phyloP scores from a whole-genome alignment of 2,113 vertebrate species.

The Planiliza haematocheilus region DNA sequence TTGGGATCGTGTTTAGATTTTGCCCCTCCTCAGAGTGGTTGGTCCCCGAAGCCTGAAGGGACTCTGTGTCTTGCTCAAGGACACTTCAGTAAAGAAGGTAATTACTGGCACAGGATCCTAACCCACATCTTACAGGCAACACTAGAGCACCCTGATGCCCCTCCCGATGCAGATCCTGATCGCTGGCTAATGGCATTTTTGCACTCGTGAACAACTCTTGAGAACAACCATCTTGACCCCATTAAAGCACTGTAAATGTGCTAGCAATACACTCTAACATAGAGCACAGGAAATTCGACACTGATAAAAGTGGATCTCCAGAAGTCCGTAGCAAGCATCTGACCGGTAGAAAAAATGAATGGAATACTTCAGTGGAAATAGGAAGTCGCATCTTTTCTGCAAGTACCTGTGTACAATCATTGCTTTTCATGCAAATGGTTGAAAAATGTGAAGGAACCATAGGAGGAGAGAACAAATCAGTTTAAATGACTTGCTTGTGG shows the following conservation, averaged over 20 bases:
- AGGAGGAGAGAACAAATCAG: conserved; percentile 23
- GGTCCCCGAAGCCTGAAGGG: conserved; percentile 13
- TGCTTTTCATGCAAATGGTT: conserved; percentile 48
- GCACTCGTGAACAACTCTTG: conserved; percentile 39
- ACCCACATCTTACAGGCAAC: background rate
- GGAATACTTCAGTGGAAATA: conserved; percentile 67
- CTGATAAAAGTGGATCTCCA: conserved; percentile 81
- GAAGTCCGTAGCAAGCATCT: conserved; percentile 50
- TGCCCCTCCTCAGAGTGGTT: conserved; percentile 27
- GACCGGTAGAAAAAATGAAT: conserved; percentile 60
- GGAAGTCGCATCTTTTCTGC: conserved; percentile 51
- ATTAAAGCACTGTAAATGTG: conserved; percentile 90
- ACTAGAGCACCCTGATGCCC: conserved; percentile 4
- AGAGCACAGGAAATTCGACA: conserved; percentile 90
- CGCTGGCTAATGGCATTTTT: conserved; percentile 47
- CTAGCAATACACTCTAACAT: conserved; percentile 96
- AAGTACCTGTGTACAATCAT: conserved; percentile 52
- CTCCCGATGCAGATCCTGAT: conserved; percentile 10
- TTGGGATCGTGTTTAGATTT: conserved; percentile 2
- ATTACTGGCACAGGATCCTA: conserved; percentile 15
- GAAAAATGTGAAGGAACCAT: conserved; percentile 41
- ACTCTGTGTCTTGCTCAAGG: conserved; percentile 27
- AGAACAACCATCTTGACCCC: conserved; percentile 32
- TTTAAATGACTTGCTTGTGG: conserved; percentile 35
- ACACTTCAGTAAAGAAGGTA: conserved; percentile 31